Percentiles rank a stretch among this genome's conserved stretches.
Conservation (phyloP, 2,797 vertebrate genomes). For the Manis crassicaudata region DNA sequence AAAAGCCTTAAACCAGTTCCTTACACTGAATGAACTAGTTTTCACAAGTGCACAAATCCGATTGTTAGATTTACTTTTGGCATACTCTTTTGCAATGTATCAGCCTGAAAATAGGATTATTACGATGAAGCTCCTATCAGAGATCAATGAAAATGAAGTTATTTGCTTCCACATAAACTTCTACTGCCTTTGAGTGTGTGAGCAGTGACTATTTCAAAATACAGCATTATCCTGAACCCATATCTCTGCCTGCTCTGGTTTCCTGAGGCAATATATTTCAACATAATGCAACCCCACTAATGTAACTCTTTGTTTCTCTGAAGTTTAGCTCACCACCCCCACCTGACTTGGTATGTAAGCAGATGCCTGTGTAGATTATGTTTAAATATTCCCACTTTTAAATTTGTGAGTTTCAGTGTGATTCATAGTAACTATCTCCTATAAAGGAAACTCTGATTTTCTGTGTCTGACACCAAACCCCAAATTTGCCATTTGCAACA, state of each 20-base stretch:
- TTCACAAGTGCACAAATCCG: not conserved
- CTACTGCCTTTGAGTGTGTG: constrained; percentile 35
- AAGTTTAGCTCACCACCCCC: not conserved
- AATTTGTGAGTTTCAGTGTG: not conserved
- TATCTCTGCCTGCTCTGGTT: constrained; percentile 60
- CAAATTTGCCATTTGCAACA: constrained; percentile 51
- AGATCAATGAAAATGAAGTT: not conserved
- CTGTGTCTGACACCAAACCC: not conserved
- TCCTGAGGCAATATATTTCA: constrained; percentile 70
- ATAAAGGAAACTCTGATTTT: constrained; percentile 56
- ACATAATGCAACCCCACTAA: constrained; percentile 23
- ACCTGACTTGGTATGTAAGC: not conserved
- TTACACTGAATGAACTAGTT: not conserved
- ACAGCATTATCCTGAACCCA: constrained; percentile 42
- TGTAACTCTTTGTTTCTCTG: constrained; percentile 60
- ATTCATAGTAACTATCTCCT: not conserved
- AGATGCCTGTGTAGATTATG: not conserved
- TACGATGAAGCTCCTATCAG: not conserved
- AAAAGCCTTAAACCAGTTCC: not conserved
- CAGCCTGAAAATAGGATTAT: not conserved
- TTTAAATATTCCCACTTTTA: constrained; percentile 34
- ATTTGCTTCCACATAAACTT: not conserved
- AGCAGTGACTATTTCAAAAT: constrained; percentile 65
- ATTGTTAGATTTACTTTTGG: not conserved
- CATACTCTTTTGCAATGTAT: not conserved